Evolutionary conservation across 2,113 vertebrate genomes (phyloP).

Genomic region (Hemiscyllium ocellatum): DNA sequence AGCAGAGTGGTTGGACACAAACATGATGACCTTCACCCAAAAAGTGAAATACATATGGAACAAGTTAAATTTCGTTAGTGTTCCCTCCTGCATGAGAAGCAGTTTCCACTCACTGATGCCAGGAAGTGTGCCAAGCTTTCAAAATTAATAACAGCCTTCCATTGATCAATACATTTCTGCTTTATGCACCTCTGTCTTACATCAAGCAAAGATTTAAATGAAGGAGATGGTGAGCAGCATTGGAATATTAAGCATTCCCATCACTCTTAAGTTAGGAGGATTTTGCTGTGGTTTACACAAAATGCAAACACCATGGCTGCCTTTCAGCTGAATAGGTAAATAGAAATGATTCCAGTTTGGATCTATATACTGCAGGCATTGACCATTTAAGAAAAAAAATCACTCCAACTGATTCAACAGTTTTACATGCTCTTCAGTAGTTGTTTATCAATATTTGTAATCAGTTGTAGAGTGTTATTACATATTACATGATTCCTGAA

Average conservation of each 20-base stretch:
- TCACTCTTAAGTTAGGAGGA: not conserved
- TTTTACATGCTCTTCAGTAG: not conserved
- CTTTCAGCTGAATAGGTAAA: not conserved
- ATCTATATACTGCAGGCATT: not conserved
- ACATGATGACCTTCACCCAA: conserved; percentile 52
- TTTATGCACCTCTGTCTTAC: not conserved
- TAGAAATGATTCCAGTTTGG: not conserved
- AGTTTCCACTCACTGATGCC: not conserved
- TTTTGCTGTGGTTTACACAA: not conserved
- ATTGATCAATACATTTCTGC: conserved; percentile 23
- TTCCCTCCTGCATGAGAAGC: not conserved
- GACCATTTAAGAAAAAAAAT: too few relatives aligned
- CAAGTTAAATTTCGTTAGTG: not conserved
- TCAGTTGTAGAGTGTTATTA: not conserved
- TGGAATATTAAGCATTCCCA: not conserved
- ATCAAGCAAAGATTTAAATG: conserved; percentile 21
- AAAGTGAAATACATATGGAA: conserved; percentile 42
- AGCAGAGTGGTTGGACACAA: conserved; percentile 52
- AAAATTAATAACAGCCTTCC: not conserved
- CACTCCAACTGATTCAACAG: not conserved
- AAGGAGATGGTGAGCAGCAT: not conserved
- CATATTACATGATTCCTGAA: too few relatives aligned
- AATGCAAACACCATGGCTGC: not conserved
- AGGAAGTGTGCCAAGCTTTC: not conserved
- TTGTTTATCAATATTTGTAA: not conserved